Conservation (phyloP, 2,797 vertebrate species). For the Falco peregrinus region DNA sequence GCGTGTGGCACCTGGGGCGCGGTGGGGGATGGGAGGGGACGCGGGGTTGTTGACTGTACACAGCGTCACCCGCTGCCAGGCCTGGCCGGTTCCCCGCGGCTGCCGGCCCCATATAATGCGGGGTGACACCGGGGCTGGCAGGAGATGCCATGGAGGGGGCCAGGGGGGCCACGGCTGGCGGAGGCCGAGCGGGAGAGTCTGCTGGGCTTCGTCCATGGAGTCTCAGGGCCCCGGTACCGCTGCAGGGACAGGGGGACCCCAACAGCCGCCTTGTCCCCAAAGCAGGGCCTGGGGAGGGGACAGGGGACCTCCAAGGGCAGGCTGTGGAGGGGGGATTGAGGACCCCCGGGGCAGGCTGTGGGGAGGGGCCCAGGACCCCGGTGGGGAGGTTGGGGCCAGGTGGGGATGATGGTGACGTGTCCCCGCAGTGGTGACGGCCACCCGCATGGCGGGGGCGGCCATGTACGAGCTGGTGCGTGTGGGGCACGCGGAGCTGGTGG, state of each 20-base stretch:
- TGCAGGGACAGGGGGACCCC: too few relatives aligned
- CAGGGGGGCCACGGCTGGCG: not conserved
- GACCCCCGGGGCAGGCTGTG: too few relatives aligned
- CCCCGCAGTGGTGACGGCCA: constrained; percentile 62
- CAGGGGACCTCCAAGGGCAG: too few relatives aligned
- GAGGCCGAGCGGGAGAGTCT: constrained; percentile 34
- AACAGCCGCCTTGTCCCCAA: too few relatives aligned
- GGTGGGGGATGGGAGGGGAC: too few relatives aligned
- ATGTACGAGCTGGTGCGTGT: constrained; percentile 74
- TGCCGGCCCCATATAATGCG: not conserved
- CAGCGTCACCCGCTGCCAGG: not conserved
- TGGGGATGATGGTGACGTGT: not conserved
- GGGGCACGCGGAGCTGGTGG: constrained; percentile 66
- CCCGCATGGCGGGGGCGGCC: constrained; percentile 64
- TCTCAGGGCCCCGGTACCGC: constrained; percentile 63
- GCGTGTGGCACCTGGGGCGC: not conserved
- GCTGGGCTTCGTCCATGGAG: constrained; percentile 54
- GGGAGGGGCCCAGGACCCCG: too few relatives aligned
- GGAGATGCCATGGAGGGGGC: constrained; percentile 22
- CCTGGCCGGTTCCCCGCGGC: not conserved
- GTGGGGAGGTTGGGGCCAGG: too few relatives aligned
- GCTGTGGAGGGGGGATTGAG: too few relatives aligned
- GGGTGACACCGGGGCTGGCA: accelerated
- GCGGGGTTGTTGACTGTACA: not conserved
- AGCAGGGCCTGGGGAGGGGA: too few relatives aligned